Evolutionary conservation across 2,113 vertebrate genomes (phyloP).

Genomic region (Vimba vimba): DNA sequence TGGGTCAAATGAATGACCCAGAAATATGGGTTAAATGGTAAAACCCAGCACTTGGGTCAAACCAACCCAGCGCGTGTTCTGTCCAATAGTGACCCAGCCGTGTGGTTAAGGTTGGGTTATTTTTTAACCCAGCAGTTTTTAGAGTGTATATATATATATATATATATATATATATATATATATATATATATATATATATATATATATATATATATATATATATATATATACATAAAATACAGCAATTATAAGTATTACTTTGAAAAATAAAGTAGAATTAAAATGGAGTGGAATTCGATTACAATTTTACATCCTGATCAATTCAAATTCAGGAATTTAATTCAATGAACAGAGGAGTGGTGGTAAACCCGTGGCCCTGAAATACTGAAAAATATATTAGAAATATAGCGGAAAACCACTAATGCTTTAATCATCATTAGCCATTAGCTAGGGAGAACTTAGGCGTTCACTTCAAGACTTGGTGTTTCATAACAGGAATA

Average conservation of each 20-base stretch:
- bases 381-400: background rate
- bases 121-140: too few species aligned
- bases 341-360: background rate
- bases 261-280: background rate
- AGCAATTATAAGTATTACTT: background rate
- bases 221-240: background rate
- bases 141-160: too few species aligned
- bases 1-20: too few species aligned
- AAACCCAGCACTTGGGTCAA: too few species aligned
- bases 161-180: too few species aligned
- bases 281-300: background rate
- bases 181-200: too few species aligned
- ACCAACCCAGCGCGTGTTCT: too few species aligned
- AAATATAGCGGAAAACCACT: background rate
- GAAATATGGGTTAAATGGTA: too few species aligned
- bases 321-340: background rate
- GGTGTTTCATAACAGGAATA: background rate
- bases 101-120: too few species aligned
- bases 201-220: too few species aligned
- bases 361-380: background rate
- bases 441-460: slow-evolving; percentile 20
- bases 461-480: background rate
- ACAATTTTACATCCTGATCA: background rate
- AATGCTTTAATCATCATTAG: slow-evolving; percentile 35
- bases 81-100: too few species aligned